phyloP scores from a whole-genome alignment of 1,140 invertebrate genomes.

The Nylanderia fulva region DNA sequence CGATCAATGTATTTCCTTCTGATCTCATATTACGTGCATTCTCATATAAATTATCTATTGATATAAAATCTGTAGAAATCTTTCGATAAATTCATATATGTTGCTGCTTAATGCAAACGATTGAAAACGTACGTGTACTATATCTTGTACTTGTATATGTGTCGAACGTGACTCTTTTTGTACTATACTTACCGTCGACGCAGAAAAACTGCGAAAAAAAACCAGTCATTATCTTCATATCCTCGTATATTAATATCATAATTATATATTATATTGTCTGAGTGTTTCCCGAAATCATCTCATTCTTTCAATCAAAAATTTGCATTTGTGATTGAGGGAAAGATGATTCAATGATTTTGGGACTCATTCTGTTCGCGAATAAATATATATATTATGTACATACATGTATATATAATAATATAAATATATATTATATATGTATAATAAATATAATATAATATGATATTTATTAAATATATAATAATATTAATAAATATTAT shows the following conservation, averaged over 20 bases:
- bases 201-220: neutral
- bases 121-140: constrained; percentile 19
- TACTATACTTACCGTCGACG: neutral
- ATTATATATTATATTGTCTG: neutral
- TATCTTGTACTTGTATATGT: neutral
- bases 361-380: neutral
- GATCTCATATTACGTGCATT: neutral
- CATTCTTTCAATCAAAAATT: neutral
- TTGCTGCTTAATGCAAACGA: constrained; percentile 5
- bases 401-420: too few species aligned
- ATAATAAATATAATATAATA: too few species aligned
- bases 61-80: constrained; percentile 13
- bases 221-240: neutral
- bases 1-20: neutral
- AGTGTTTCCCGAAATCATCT: neutral
- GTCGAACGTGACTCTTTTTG: neutral
- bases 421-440: too few species aligned
- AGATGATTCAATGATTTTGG: neutral
- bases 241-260: neutral
- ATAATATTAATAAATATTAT: too few species aligned
- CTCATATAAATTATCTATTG: neutral
- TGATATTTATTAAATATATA: too few species aligned
- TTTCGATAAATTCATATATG: constrained; percentile 21
- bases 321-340: neutral
- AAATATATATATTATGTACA: neutral